Evolutionary conservation across 2,113 vertebrate genomes (phyloP), one percentile per base, ranked within the genome.

Genomic region (Gnathonemus echidnorhynchus): DNA sequence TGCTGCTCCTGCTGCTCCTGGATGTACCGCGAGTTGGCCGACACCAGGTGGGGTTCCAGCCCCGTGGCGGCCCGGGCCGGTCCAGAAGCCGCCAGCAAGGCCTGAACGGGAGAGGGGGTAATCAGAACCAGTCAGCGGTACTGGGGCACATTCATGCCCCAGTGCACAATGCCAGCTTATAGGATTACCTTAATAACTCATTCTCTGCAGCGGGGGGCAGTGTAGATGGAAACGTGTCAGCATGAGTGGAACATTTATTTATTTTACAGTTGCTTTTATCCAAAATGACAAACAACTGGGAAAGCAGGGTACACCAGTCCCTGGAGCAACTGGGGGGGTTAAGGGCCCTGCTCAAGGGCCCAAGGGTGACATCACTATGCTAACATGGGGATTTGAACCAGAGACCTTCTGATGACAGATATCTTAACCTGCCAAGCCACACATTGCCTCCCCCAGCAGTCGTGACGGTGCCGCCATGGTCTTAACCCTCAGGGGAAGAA

Each of bases 1-100:
- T 97, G 96, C 17, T 96, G 96, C 39, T 94, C 95, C 92, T 96
- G 96, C 84, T 97, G 95, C 27, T 97, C 96, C 92, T 97, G 93
- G 5, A 96, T 94, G 93, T 95, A 96, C 90, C 92, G 93, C 50
- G 96, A 97, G 91, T 95, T 94, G 21, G 94, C 91, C 0, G 96
- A 95, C 27, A 96, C 95, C 92, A 96, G 91, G 2, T 97, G 96
- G 91, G 96, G 94, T 53, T 96, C 97, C 90, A 96, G 92, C n/a
- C 94, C 95, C 31, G 9, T 42, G 4, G 94, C 91, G 0, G 94
- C 94, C 7, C 90, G 77, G 83, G 94, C 94, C 90, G 93, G 91
- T 13, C 88, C 88, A 0, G 88, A 88, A 1, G 91, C 87, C 1
- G 89, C 91, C 70, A 94, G 62, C 90, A 96, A 90, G 87, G 95